Evolutionary conservation across 2,113 vertebrate genomes (phyloP).

Genomic region (Phalacrocorax aristotelis): DNA sequence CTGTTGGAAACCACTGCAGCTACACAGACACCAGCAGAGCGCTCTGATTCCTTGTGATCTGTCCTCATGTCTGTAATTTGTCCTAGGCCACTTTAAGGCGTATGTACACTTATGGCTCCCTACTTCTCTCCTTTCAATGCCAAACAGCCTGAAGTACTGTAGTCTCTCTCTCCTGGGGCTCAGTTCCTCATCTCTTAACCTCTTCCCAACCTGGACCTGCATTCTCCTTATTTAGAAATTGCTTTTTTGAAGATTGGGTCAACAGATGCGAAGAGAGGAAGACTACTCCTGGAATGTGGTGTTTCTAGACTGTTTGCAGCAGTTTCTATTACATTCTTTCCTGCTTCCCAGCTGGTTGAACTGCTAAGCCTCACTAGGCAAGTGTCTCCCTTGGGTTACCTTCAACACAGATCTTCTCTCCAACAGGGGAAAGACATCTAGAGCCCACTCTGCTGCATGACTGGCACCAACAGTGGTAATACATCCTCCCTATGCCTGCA

Average conservation of each 20-base stretch:
- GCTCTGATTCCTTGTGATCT: background rate
- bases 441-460: background rate
- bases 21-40: background rate
- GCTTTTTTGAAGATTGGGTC: fast-evolving
- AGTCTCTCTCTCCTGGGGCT: background rate
- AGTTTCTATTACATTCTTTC: background rate
- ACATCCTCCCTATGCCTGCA: background rate
- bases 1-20: background rate
- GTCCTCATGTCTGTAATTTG: background rate
- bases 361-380: background rate
- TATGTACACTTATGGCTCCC: fast-evolving
- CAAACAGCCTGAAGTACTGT: background rate
- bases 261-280: background rate
- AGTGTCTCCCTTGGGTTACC: background rate
- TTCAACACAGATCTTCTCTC: background rate
- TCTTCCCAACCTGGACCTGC: background rate
- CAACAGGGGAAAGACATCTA: background rate
- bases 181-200: background rate
- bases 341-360: background rate
- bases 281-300: background rate
- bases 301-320: background rate
- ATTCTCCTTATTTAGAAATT: background rate
- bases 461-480: fast-evolving
- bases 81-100: background rate
- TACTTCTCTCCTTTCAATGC: background rate